Evolutionary conservation across 2,797 vertebrate genomes (phyloP).

Genomic region (Crax fasciolata): DNA sequence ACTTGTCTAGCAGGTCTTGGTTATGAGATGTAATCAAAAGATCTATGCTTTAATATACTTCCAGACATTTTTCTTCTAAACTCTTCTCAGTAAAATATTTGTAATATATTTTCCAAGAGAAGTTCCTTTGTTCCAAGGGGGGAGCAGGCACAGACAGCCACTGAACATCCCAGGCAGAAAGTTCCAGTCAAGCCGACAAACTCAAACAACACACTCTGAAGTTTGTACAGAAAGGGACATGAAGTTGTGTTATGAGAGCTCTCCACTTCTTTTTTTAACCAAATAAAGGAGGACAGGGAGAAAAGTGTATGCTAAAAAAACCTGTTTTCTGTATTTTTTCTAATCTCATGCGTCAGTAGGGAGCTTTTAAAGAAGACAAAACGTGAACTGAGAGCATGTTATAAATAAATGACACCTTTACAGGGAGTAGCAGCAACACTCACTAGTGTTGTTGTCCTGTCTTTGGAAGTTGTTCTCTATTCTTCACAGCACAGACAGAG

Average conservation of each 20-base stretch:
- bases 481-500: constrained; percentile 35
- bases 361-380: not conserved
- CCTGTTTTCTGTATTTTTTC: not conserved
- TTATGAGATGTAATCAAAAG: not conserved
- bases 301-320: not conserved
- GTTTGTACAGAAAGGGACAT: not conserved
- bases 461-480: constrained; percentile 42
- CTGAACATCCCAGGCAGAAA: not conserved
- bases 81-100: not conserved
- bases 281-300: not conserved
- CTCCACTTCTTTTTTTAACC: not conserved
- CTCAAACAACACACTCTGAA: not conserved
- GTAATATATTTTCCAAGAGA: not conserved
- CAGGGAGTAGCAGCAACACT: constrained; percentile 10
- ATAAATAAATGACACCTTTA: not conserved
- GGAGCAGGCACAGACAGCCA: not conserved
- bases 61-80: not conserved
- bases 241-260: not conserved
- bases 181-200: not conserved
- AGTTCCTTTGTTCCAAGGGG: not conserved
- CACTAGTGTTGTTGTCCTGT: constrained; percentile 10
- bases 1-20: not conserved
- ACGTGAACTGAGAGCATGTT: not conserved
- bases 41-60: not conserved
- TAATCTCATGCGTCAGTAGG: not conserved